Conservation (phyloP, 1,140 invertebrate species). For the Venturia canescens region DNA sequence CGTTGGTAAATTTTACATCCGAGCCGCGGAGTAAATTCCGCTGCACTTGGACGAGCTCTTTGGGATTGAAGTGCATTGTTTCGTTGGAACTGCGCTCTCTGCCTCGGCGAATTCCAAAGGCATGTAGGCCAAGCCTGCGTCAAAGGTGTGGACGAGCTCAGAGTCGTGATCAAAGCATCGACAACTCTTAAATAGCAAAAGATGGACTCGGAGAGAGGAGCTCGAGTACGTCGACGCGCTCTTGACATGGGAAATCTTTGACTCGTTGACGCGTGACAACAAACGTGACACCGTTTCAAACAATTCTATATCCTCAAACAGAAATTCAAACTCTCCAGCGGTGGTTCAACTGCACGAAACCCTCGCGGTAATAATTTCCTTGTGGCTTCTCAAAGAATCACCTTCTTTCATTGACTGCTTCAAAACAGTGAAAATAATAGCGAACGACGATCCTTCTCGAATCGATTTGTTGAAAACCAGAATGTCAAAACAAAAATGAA, state of each 20-base stretch:
- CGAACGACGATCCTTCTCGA: too few relatives aligned
- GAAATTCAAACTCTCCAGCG: neutral
- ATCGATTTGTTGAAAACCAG: too few relatives aligned
- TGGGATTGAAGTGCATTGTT: constrained; percentile 17
- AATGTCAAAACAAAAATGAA: too few relatives aligned
- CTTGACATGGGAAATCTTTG: constrained; percentile 18
- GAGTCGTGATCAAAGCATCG: constrained; percentile 10
- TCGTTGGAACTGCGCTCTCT: neutral
- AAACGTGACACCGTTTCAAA: constrained; percentile 23
- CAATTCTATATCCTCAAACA: neutral
- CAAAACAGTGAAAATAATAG: too few relatives aligned
- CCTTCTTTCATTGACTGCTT: too few relatives aligned
- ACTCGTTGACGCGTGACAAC: constrained; percentile 29
- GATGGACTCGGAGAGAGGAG: neutral
- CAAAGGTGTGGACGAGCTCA: constrained; percentile 27
- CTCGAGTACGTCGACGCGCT: neutral
- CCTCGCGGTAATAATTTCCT: neutral
- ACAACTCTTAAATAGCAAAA: constrained; percentile 14
- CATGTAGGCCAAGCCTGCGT: constrained; percentile 18
- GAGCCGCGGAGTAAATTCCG: neutral
- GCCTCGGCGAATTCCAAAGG: constrained; percentile 10
- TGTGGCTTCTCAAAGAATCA: neutral
- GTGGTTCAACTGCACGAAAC: neutral
- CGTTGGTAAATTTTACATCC: neutral
- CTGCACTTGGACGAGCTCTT: neutral